These are phyloP conservation scores for Cettia cetti DNA, from an alignment of 2,113 vertebrate genomes.

Conservation along the genomic window DNA sequence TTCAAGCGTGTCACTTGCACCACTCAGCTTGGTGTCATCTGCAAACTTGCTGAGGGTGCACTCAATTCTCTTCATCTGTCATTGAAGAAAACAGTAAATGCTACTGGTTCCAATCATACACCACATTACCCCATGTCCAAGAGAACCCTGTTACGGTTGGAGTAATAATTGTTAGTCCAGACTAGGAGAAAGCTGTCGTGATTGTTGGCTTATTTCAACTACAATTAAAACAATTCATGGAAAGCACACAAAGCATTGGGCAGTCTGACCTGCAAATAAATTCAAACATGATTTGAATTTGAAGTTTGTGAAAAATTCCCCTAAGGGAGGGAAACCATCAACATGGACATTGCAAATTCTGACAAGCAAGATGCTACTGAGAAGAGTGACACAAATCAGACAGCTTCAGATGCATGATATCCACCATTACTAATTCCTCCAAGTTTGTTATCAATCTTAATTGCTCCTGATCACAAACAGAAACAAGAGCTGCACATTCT, in stretches of 20 bases:
- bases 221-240: not conserved
- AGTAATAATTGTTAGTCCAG: not conserved
- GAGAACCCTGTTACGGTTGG: not conserved
- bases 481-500: not conserved
- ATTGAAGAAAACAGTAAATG: not conserved
- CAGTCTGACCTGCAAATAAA: not conserved
- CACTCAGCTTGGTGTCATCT: not conserved
- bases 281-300: not conserved
- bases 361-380: not conserved
- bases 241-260: not conserved
- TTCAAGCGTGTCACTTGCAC: not conserved
- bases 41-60: not conserved
- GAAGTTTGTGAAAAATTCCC: not conserved
- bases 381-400: not conserved
- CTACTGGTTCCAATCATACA: not conserved
- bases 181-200: rapidly evolving
- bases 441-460: not conserved
- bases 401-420: not conserved
- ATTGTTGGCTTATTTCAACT: not conserved
- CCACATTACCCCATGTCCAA: not conserved
- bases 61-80: not conserved
- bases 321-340: not conserved
- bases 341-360: not conserved
- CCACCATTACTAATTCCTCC: not conserved
- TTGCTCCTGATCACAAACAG: not conserved